Evolutionary conservation across 2,888 invertebrate genomes (phyloP).

Genomic region (Barypeithes pellucidus): DNA sequence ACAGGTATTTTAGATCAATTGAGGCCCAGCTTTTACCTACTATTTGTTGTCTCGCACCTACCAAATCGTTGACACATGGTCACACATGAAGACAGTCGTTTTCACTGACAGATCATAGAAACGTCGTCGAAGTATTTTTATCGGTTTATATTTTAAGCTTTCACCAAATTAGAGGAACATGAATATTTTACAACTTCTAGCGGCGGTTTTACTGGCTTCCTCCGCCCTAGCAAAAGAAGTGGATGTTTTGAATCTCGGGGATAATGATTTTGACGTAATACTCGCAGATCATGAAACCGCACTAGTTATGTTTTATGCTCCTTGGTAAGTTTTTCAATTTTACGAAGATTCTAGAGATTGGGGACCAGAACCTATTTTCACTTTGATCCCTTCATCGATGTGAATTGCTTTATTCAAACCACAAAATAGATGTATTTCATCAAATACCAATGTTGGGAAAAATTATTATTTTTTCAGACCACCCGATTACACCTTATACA

Average conservation of each 20-base stretch:
- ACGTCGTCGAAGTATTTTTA: slow-evolving; percentile 23
- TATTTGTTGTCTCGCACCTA: slow-evolving; percentile 27
- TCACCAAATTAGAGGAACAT: slow-evolving; percentile 56
- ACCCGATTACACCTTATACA: no score
- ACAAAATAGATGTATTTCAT: neutral
- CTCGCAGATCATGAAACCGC: slow-evolving; percentile 86
- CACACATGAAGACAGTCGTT: slow-evolving; percentile 34
- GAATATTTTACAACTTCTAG: slow-evolving; percentile 59
- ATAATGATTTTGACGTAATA: slow-evolving; percentile 83
- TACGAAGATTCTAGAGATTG: neutral
- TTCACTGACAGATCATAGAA: slow-evolving; percentile 42
- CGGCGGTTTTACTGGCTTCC: slow-evolving; percentile 58
- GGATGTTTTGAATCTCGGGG: slow-evolving; percentile 85
- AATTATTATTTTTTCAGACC: no score
- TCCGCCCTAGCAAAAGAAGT: slow-evolving; percentile 76
- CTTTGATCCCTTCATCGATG: neutral
- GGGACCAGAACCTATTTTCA: neutral
- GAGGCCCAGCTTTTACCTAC: neutral
- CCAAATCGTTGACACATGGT: slow-evolving; percentile 47
- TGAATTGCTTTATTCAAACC: neutral
- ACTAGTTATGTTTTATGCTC: slow-evolving; percentile 95
- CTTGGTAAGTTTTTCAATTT: slow-evolving; percentile 83
- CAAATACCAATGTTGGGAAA: no score
- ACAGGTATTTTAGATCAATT: slow-evolving; percentile 14
- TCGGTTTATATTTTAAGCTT: slow-evolving; percentile 43